phyloP scores from a whole-genome alignment of 2,888 invertebrate species.

The Polia nebulosa region DNA sequence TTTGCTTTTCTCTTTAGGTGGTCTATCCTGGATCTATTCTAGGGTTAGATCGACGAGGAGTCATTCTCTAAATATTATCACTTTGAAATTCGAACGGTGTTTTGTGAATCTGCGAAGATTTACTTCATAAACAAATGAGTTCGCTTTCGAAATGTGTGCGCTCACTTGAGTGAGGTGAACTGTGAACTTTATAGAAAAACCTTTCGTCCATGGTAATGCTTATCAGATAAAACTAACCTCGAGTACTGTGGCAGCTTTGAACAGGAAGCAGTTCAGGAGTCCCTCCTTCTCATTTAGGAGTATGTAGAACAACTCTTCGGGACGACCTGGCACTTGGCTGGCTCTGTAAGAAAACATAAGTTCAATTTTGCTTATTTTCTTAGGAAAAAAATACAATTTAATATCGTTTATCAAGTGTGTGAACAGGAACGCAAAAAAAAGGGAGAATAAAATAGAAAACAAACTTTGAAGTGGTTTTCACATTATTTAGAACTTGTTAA shows the following conservation, averaged over 20 bases:
- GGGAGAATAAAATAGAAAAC: no score
- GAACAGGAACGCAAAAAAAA: no score
- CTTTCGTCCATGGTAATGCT: no score
- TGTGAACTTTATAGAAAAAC: not conserved
- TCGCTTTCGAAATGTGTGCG: no score
- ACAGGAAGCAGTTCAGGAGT: slow-evolving; percentile 94
- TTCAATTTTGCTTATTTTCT: not conserved
- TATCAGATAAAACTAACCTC: slow-evolving; percentile 92
- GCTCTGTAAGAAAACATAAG: slow-evolving; percentile 73
- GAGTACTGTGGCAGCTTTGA: slow-evolving; percentile 92
- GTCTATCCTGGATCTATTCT: no score
- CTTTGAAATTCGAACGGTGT: not conserved
- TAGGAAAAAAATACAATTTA: no score
- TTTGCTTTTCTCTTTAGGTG: no score
- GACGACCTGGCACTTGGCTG: slow-evolving; percentile 89
- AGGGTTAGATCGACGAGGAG: no score
- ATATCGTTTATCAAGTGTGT: no score
- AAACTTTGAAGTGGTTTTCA: no score
- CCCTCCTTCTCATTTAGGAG: slow-evolving; percentile 93
- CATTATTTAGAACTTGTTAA: no score
- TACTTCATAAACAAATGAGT: not conserved
- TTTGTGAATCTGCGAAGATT: not conserved
- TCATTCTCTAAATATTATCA: no score
- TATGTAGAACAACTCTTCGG: slow-evolving; percentile 93
- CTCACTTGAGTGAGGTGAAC: not conserved